Base-by-base conservation (phyloP, 1,140 invertebrate genomes). In the Samia ricini region DNA sequence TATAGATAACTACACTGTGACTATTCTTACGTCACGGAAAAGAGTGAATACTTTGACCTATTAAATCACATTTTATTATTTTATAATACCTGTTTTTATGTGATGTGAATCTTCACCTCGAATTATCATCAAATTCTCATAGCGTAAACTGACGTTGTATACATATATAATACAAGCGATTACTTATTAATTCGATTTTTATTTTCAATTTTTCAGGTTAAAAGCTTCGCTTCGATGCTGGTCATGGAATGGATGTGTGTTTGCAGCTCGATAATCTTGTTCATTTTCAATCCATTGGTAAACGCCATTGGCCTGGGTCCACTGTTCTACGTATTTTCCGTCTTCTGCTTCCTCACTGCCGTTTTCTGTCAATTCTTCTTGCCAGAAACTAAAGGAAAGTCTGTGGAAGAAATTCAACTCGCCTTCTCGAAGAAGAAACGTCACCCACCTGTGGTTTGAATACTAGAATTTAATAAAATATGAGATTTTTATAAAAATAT, bases 371-470 rank as follows among this genome's bases (percentile, higher is more conserved):
- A 65, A 0, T 89, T 93, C 19, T 83, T 91, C 57, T 88, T 95
- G 2, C 95, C 94, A 0, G 95, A 95, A 77, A 95, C 95, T 0
- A 95, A 94, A 69, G 93, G 93, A 0, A 91, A 91, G 67, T 88
- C 85, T 2, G 76, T 94, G 5, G 84, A 94, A 20, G 93, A 94
- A 63, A 93, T 95, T 0, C 76, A 78, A 55, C 1, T 36, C 8
- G 22, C 59, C 10, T 75, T 75, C 33, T 2, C 67, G 80, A 23
- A 83, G 80, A 52, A 19, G 36, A 24, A 7, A n/a, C 18, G 6
- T 50, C 51, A 4, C 4, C 51, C 33, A 42, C 33, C 33, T 42
- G 33, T 42, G 8, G 33, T 42, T 15, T 42, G 33, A 42, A 15
- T 8, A 36, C 4, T 36, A 36, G 33, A 10, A 36, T 12, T 15